phyloP scores from a whole-genome alignment of 2,797 vertebrate species.

The Parambassis ranga region DNA sequence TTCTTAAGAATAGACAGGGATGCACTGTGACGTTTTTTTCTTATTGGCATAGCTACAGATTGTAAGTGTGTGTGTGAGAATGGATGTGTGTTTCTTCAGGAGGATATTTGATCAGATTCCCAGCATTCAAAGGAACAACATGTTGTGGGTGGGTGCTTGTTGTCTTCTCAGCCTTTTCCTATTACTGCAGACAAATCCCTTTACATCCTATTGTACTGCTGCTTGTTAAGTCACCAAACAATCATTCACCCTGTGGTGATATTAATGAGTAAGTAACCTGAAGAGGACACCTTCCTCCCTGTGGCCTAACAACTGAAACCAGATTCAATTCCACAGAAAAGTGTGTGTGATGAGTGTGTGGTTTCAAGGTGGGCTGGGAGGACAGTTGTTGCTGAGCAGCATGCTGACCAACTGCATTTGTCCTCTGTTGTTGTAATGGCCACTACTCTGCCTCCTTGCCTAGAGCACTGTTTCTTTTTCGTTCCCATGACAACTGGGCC shows the following conservation, averaged over 20 bases:
- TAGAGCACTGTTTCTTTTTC: constrained; percentile 64
- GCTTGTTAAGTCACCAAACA: constrained; percentile 40
- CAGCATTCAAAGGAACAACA: constrained; percentile 61
- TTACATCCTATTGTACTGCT: constrained; percentile 45
- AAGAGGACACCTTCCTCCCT: constrained; percentile 3
- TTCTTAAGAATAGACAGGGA: constrained; percentile 50
- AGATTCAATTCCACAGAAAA: constrained; percentile 32
- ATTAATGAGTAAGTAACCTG: constrained; percentile 31
- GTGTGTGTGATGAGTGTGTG: constrained; percentile 15
- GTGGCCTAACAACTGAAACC: constrained; percentile 17
- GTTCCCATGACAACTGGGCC: constrained; percentile 79
- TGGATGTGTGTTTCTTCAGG: constrained; percentile 43
- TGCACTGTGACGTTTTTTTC: constrained; percentile 40
- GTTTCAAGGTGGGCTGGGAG: constrained; percentile 35
- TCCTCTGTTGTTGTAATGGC: constrained; percentile 69
- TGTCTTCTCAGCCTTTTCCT: constrained; percentile 37
- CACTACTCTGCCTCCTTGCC: constrained; percentile 67
- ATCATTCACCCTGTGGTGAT: constrained; percentile 19
- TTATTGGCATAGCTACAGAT: constrained; percentile 18
- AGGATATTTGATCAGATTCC: constrained; percentile 55
- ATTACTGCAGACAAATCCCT: constrained; percentile 21
- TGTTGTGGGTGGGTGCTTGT: constrained; percentile 53
- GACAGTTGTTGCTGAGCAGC: constrained; percentile 55
- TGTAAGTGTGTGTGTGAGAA: constrained; percentile 15
- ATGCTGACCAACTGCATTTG: constrained; percentile 62